phyloP scores from a whole-genome alignment of 2,888 invertebrate genomes.

The Hyppa rectilinea region DNA sequence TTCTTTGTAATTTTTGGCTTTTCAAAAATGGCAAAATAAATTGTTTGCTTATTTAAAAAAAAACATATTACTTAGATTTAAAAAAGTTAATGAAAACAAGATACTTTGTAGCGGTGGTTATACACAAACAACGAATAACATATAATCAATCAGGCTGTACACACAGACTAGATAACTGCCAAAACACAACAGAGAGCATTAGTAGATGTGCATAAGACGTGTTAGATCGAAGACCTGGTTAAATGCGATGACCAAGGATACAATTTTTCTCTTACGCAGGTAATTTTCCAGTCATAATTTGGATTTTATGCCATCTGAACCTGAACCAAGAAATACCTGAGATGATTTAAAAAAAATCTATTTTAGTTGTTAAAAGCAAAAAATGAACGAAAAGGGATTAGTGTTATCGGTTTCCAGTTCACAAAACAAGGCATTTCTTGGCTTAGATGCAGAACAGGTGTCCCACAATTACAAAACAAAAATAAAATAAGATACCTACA shows the following conservation, averaged over 20 bases:
- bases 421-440: conserved; percentile 47
- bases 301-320: conserved; percentile 10
- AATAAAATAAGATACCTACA: conserved; percentile 92
- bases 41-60: background rate
- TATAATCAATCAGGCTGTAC: conserved; percentile 11
- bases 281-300: conserved; percentile 42
- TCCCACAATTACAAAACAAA: conserved; percentile 66
- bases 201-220: conserved; percentile 62
- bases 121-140: conserved; percentile 15
- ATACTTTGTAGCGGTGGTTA: background rate
- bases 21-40: background rate
- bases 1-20: background rate
- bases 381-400: background rate
- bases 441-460: conserved; percentile 24
- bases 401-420: background rate
- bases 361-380: background rate
- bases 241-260: conserved; percentile 63
- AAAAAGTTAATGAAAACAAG: conserved; percentile 1
- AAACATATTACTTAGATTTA: background rate
- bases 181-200: conserved; percentile 62
- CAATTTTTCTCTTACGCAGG: conserved; percentile 33
- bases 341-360: too few relatives aligned
- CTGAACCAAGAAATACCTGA: conserved; percentile 39
- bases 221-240: conserved; percentile 53
- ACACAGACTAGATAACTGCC: conserved; percentile 37